phyloP scores from a whole-genome alignment of 2,113 vertebrate species.

The Semnopithecus entellus region DNA sequence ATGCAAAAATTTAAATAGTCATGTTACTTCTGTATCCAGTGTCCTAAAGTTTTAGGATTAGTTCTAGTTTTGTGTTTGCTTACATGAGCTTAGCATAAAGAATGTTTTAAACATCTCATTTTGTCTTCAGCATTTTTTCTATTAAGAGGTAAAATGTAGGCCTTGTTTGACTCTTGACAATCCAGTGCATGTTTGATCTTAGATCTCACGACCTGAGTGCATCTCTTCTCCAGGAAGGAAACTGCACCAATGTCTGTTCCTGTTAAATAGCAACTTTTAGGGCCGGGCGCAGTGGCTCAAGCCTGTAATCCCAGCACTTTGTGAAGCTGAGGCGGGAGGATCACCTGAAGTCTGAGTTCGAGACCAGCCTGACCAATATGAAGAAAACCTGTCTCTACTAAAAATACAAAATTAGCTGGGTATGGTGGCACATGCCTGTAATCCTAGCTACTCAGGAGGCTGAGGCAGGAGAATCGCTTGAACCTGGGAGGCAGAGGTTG shows the following conservation, averaged over 20 bases:
- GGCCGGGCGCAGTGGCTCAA: fast-evolving
- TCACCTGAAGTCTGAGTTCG: too few species aligned
- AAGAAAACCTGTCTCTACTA: too few species aligned
- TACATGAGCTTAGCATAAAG: conserved; percentile 48
- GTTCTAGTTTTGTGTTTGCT: too few species aligned
- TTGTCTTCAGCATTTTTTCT: conserved; percentile 43
- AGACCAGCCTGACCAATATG: too few species aligned
- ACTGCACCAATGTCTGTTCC: conserved; percentile 72
- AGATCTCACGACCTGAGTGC: conserved; percentile 64
- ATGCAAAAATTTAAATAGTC: conserved; percentile 43
- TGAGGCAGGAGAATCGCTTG: too few species aligned
- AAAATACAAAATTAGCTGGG: too few species aligned
- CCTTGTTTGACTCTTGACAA: conserved; percentile 54
- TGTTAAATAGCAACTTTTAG: not conserved
- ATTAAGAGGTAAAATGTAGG: conserved; percentile 44
- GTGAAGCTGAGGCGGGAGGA: too few species aligned
- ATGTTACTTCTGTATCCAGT: not conserved
- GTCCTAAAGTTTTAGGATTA: conserved; percentile 32
- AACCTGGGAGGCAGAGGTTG: too few species aligned
- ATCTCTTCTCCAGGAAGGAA: conserved; percentile 75
- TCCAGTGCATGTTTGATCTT: conserved; percentile 58
- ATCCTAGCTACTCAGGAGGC: too few species aligned
- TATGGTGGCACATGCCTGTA: too few species aligned
- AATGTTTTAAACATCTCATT: conserved; percentile 67
- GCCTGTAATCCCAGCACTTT: too few species aligned